Base-by-base conservation (phyloP, 2,113 vertebrate genomes). In the Hymenochirus boettgeri region DNA sequence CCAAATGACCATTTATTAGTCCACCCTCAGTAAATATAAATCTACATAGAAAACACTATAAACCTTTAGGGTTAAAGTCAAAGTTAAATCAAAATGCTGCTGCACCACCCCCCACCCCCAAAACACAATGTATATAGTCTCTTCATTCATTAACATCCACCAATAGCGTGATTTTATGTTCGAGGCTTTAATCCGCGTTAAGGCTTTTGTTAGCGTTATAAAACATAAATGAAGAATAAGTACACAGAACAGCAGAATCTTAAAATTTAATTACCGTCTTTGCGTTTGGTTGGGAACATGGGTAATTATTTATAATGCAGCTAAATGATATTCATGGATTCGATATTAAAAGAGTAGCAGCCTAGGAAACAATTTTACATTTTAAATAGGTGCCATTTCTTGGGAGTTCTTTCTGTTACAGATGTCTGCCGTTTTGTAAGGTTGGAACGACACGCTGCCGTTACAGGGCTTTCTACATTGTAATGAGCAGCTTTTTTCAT, bases 271-370 rank as follows among this genome's bases (percentile, higher is more conserved):
- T 82, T 78, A 78, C 42, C 63, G 70, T 19, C 51, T 60, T 70
- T 33, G 29, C 29, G 33, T 73, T 71, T 69, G 58, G 66, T 70
- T 55, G 51, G 13, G 31, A 61, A 61, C 63, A 27, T 7, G 31
- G 0, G 8, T 58, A 70, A 74, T 80, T 81, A 80, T 81, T 83
- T 78, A 74, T 73, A 66, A 64, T 48, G 69, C 1, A 1, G 29
- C 65, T 17, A 64, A 58, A 29, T 74, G 69, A 72, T 79, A 76
- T 78, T 82, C 75, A 72, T 57, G 70, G 48, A 53, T 72, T 75
- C 61, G 56, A 11, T 57, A 22, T 0, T 35, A 27, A 47, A 10
- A 31, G 25, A 75, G 72, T 75, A 69, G 21, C 47, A 57, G 58
- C 71, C 61, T 15, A 8, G 66, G 56, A 70, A 72, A 72, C 24